Percentiles rank a stretch among this genome's conserved stretches.
phyloP scores from a whole-genome alignment of 2,797 vertebrate genomes.

The Crocodylus rhombifer region DNA sequence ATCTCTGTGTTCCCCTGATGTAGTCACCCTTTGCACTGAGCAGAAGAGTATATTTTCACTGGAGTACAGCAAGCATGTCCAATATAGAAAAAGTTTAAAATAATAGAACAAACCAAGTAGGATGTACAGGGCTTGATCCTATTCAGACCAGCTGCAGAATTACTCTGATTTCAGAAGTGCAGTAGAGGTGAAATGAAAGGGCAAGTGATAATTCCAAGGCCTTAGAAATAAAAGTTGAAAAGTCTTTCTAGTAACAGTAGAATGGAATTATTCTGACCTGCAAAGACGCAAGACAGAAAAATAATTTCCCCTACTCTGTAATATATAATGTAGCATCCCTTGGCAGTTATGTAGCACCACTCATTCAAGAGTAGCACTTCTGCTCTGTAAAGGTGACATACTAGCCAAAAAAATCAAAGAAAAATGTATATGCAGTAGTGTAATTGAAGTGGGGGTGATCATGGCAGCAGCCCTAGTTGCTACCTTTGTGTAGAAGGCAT shows the following conservation, averaged over 20 bases:
- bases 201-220: neutral
- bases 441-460: too few relatives aligned
- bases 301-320: neutral
- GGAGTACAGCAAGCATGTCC: neutral
- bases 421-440: too few relatives aligned
- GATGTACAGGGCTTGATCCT: neutral
- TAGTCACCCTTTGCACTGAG: neutral
- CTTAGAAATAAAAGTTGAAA: neutral
- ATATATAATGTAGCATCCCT: neutral
- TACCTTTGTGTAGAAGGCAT: too few relatives aligned
- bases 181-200: neutral
- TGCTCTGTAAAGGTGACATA: neutral
- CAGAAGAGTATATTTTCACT: neutral
- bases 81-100: neutral
- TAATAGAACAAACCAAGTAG: neutral
- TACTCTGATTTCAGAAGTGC: neutral
- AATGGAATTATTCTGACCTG: neutral
- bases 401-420: too few relatives aligned
- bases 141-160: rapidly evolving
- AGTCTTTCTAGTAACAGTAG: neutral
- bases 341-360: neutral
- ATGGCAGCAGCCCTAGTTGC: too few relatives aligned
- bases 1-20: neutral
- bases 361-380: neutral
- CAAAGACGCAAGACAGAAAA: neutral